Conservation (phyloP, 1,140 invertebrate genomes). For the Achroia grisella region DNA sequence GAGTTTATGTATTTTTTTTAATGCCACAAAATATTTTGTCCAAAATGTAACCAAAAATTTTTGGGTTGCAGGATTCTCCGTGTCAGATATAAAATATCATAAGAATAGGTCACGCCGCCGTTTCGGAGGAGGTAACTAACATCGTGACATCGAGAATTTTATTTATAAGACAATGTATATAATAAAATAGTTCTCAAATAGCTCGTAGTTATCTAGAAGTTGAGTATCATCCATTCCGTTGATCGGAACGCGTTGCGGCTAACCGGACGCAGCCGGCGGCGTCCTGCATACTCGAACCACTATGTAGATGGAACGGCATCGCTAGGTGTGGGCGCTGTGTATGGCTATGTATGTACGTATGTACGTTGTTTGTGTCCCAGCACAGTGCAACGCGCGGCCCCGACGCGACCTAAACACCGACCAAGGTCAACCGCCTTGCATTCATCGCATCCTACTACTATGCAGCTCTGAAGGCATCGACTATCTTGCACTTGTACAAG, state of each 20-base stretch:
- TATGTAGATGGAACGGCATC: conserved; percentile 36
- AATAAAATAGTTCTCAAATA: neutral
- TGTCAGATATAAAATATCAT: too few species aligned
- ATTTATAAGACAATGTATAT: too few species aligned
- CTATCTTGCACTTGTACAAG: too few species aligned
- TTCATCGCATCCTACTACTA: conserved; percentile 18
- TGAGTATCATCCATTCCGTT: conserved; percentile 38
- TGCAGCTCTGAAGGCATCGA: conserved; percentile 3
- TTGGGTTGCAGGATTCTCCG: too few species aligned
- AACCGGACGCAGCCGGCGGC: conserved; percentile 49
- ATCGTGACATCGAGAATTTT: too few species aligned
- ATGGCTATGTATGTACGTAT: conserved; percentile 24
- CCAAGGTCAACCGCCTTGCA: conserved; percentile 59
- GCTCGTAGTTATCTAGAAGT: conserved; percentile 29
- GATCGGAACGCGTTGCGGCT: conserved; percentile 40
- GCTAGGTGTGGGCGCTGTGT: conserved; percentile 30
- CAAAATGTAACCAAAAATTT: too few species aligned
- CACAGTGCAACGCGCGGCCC: conserved; percentile 56
- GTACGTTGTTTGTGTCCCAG: conserved; percentile 61
- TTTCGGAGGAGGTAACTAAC: too few species aligned
- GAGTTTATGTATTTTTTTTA: too few species aligned
- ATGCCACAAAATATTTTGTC: too few species aligned
- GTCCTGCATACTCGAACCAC: conserved; percentile 55
- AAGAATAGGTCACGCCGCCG: too few species aligned
- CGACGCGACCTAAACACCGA: conserved; percentile 61